Evolutionary conservation across 2,888 invertebrate species (phyloP), one percentile per base, ranked within the genome.

Genomic region (Cremastobaeus sp.): DNA sequence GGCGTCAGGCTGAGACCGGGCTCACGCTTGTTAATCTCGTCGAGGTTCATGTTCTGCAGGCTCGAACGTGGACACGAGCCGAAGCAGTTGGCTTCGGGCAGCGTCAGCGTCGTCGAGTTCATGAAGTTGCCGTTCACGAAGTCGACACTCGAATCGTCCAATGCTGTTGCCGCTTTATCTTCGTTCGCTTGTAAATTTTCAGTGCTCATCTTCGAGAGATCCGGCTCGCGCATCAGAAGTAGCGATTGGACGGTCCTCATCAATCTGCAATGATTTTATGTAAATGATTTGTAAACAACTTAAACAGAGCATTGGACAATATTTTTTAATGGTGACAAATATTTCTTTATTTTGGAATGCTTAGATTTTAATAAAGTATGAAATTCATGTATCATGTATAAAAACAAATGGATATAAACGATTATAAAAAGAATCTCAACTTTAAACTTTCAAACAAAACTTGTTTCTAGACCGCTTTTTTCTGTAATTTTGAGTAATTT

Each of bases 181-280:
- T 59, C 59, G 48, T 34, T 60, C 60, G 50, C 74, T 45, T 82
- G 80, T 11, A 82, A 79, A 0, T 82, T 79, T 4, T 80, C 79
- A 0, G 11, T 73, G 41, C 76, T 78, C 6, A 87, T 72, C 52
- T 88, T 86, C 11, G 89, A 88, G 32, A 92, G 84, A 76, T 91
- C 91, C 1, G 92, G 92, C 80, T 92, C 92, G 76, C 90, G 90
- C 69, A 91, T 92, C 77, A 89, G 89, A 71, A 93, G 83, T 60
- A 93, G 85, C 25, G 92, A 92, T 78, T 92, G 91, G 50, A 92
- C 91, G 17, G 92, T 92, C 74, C 92, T 89, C 79, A 92, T 89
- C 69, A 93, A 88, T 59, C 92, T 87, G 77, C 4, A 64, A 65
- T 1, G 3, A 32, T 32, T 18, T 32, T 32, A 6, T 37, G 37